These are phyloP conservation scores for Suillia variegata DNA, from an alignment of 2,888 invertebrate genomes.

Conservation along the genomic window DNA sequence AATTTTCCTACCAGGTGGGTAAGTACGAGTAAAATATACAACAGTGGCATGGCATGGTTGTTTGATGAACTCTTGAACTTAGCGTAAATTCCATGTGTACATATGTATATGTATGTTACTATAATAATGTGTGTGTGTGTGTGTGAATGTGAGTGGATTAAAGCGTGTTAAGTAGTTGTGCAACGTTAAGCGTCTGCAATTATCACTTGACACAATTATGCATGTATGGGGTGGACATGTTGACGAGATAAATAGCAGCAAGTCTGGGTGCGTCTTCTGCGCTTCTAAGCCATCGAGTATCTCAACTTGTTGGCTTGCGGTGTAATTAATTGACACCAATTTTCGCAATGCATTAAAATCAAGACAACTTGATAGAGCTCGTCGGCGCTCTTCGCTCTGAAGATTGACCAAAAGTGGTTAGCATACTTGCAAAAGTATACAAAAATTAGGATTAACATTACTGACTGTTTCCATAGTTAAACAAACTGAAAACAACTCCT, in stretches of 20 bases:
- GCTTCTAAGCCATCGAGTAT: background rate
- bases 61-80: slow-evolving; percentile 2
- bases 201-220: slow-evolving; percentile 55
- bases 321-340: slow-evolving; percentile 7
- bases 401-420: no score
- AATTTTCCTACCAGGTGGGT: slow-evolving; percentile 32
- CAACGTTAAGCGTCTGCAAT: slow-evolving; percentile 48
- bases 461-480: no score
- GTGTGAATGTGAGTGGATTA: background rate
- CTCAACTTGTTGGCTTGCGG: background rate
- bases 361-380: background rate
- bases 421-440: no score
- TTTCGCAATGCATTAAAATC: background rate
- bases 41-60: background rate
- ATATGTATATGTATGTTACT: background rate
- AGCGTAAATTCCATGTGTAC: background rate
- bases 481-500: no score
- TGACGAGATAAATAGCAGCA: background rate
- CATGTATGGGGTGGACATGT: slow-evolving; percentile 14
- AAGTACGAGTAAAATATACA: slow-evolving; percentile 13
- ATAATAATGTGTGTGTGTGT: background rate
- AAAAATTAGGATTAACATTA: no score
- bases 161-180: slow-evolving; percentile 32
- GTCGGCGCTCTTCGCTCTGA: no score
- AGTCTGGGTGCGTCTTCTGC: background rate